phyloP scores from a whole-genome alignment of 2,113 vertebrate species.

The Boulengeromyrus knoepffleri region DNA sequence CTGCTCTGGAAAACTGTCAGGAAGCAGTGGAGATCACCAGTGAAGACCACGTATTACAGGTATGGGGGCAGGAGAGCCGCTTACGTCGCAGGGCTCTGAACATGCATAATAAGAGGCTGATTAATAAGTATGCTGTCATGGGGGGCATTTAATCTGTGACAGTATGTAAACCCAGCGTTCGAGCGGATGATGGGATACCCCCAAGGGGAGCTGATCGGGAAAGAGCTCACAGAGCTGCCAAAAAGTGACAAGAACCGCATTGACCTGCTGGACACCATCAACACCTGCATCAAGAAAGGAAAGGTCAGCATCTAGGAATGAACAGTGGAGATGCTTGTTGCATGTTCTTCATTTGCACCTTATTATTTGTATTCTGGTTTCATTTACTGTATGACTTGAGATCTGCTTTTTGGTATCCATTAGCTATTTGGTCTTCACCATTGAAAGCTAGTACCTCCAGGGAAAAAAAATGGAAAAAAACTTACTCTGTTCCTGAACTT shows the following conservation, averaged over 20 bases:
- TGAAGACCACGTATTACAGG: conserved; percentile 94
- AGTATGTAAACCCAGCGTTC: conserved; percentile 95
- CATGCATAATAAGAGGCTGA: background rate
- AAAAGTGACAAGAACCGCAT: conserved; percentile 82
- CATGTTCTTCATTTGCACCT: background rate
- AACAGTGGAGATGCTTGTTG: background rate
- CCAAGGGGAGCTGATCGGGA: conserved; percentile 86
- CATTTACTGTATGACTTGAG: background rate
- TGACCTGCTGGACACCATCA: conserved; percentile 85
- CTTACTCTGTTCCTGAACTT: background rate
- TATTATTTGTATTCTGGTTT: background rate
- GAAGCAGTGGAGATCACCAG: conserved; percentile 95
- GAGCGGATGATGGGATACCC: conserved; percentile 92
- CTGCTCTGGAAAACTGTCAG: conserved; percentile 85
- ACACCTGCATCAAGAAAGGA: conserved; percentile 85
- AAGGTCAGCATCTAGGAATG: conserved; percentile 61
- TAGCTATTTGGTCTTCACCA: background rate
- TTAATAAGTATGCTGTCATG: background rate
- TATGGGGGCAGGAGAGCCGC: conserved; percentile 38
- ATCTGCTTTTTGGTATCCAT: background rate
- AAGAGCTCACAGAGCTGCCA: conserved; percentile 79
- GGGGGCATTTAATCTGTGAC: conserved; percentile 7
- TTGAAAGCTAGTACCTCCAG: background rate
- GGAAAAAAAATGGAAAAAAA: background rate
- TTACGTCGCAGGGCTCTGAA: background rate